These are phyloP conservation scores for Drosophila infuscata DNA, from an alignment of 2,888 invertebrate species.

Conservation along the genomic window DNA sequence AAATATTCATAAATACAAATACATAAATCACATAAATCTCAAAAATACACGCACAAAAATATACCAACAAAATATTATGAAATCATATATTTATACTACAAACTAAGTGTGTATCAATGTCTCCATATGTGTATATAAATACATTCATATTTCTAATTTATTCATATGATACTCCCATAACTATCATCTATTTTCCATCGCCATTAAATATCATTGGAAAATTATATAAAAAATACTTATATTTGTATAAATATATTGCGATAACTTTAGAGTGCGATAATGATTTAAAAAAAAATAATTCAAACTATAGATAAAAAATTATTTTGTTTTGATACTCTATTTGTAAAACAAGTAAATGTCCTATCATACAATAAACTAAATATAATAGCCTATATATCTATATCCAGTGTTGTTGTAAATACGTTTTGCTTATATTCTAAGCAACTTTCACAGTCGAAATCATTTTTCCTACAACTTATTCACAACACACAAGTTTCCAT, in stretches of 20 bases:
- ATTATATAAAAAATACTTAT: conserved; percentile 22
- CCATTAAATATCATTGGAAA: conserved; percentile 65
- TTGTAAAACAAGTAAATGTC: conserved; percentile 35
- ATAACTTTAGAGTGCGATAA: conserved; percentile 44
- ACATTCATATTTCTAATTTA: conserved; percentile 30
- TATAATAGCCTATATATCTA: conserved; percentile 33
- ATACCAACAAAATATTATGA: conserved; percentile 64
- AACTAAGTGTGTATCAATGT: conserved; percentile 31
- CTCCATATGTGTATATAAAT: conserved; percentile 30
- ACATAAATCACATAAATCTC: conserved; percentile 14
- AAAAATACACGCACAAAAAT: conserved; percentile 63
- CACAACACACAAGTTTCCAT: conserved; percentile 47
- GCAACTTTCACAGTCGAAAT: conserved; percentile 48
- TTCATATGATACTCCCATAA: conserved; percentile 36
- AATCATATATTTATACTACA: conserved; percentile 21
- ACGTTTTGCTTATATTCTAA: conserved; percentile 64
- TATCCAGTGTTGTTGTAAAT: conserved; percentile 70
- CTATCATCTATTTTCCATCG: conserved; percentile 64
- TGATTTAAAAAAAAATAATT: conserved; percentile 2
- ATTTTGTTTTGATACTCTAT: conserved; percentile 26
- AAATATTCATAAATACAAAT: background rate
- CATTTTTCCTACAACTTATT: conserved; percentile 23
- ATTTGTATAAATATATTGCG: conserved; percentile 50
- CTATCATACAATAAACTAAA: conserved; percentile 20
- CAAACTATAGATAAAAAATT: background rate